Evolutionary conservation across 2,888 invertebrate species (phyloP).

Genomic region (Lacanobia wlatinum): DNA sequence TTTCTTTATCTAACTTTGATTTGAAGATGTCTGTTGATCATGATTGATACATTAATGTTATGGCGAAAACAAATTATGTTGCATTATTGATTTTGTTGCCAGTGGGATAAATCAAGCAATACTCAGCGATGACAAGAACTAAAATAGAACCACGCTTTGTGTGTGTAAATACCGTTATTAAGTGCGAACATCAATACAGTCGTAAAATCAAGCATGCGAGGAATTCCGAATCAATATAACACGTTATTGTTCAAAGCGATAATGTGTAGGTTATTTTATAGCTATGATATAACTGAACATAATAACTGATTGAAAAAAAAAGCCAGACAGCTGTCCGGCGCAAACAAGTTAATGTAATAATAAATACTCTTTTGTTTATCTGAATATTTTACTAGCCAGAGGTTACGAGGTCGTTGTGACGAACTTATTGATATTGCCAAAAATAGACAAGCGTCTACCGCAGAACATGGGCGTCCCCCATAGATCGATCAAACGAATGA

Average conservation of each 20-base stretch:
- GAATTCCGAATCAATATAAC: constrained; percentile 47
- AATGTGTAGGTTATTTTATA: constrained; percentile 44
- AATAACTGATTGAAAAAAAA: constrained; percentile 33
- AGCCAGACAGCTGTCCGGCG: constrained; percentile 38
- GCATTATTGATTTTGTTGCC: constrained; percentile 6
- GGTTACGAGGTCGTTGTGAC: constrained; percentile 37
- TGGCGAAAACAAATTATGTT: constrained; percentile 2
- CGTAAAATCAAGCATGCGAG: constrained; percentile 41
- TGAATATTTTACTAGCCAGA: constrained; percentile 34
- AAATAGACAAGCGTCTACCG: constrained; percentile 40
- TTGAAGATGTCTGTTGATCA: constrained; percentile 39
- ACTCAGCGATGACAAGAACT: not conserved
- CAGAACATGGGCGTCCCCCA: constrained; percentile 7
- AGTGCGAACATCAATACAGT: constrained; percentile 47
- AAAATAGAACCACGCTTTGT: constrained; percentile 18
- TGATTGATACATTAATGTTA: constrained; percentile 28
- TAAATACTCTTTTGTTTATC: constrained; percentile 25
- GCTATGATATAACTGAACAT: constrained; percentile 45
- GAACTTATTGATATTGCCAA: constrained; percentile 34
- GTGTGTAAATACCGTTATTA: constrained; percentile 28
- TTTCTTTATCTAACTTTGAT: constrained; percentile 35
- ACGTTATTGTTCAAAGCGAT: constrained; percentile 39
- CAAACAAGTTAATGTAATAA: constrained; percentile 23
- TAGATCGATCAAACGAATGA: constrained; percentile 32
- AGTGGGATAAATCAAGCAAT: constrained; percentile 15